Conservation (phyloP, 1,140 invertebrate genomes). For the Zaprionus ornatus region DNA sequence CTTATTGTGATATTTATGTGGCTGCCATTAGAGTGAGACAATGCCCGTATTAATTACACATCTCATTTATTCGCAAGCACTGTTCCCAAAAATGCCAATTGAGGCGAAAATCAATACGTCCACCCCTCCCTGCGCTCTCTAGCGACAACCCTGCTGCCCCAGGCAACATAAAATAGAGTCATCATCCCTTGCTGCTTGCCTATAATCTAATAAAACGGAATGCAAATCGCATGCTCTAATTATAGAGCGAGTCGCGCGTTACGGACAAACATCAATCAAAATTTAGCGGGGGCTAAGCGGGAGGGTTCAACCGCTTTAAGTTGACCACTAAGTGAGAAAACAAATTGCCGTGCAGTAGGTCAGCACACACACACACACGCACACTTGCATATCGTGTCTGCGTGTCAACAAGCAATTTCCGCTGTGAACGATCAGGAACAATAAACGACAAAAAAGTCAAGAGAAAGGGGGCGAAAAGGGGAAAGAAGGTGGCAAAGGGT, state of each 20-base stretch:
- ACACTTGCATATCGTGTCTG: constrained; percentile 33
- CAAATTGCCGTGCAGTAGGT: constrained; percentile 75
- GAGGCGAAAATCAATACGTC: constrained; percentile 66
- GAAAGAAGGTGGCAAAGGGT: neutral
- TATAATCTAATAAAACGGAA: constrained; percentile 76
- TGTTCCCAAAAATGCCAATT: constrained; percentile 43
- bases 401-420: constrained; percentile 81
- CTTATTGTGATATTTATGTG: constrained; percentile 74
- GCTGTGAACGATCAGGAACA: constrained; percentile 49
- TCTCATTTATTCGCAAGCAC: constrained; percentile 66
- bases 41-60: constrained; percentile 76
- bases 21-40: constrained; percentile 68
- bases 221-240: constrained; percentile 71
- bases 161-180: constrained; percentile 50
- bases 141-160: neutral
- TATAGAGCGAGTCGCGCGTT: constrained; percentile 40
- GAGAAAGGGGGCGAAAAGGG: neutral
- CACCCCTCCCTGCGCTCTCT: neutral
- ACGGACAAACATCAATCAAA: constrained; percentile 72
- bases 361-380: constrained; percentile 29
- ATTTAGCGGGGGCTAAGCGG: constrained; percentile 30
- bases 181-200: constrained; percentile 45
- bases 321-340: constrained; percentile 62
- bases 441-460: neutral
- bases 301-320: neutral